phyloP scores from a whole-genome alignment of 1,140 invertebrate genomes.

The Branchinecta lindahli region DNA sequence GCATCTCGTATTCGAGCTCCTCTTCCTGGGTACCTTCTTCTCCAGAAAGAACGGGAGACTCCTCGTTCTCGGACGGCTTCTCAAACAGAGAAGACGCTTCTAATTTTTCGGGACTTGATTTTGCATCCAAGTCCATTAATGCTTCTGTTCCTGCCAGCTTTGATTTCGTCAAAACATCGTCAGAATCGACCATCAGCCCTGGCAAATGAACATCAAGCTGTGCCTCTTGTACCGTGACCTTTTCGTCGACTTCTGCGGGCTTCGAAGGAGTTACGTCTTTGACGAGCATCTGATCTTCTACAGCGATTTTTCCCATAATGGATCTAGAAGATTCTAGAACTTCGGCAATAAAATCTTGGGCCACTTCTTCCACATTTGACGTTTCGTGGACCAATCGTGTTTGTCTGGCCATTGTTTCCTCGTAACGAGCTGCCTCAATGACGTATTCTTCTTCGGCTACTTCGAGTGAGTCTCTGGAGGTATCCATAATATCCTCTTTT shows the following conservation, averaged over 20 bases:
- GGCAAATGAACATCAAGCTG: too few relatives aligned
- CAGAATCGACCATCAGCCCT: too few relatives aligned
- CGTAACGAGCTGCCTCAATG: too few relatives aligned
- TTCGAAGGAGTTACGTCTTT: too few relatives aligned
- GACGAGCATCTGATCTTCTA: not conserved
- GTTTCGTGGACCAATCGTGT: too few relatives aligned
- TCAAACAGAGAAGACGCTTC: not conserved
- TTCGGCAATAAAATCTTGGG: not conserved
- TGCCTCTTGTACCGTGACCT: too few relatives aligned
- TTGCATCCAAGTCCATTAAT: not conserved
- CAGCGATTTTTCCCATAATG: not conserved
- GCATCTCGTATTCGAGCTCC: not conserved
- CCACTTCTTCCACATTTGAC: too few relatives aligned
- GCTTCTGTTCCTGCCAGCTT: too few relatives aligned
- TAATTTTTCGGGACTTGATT: not conserved
- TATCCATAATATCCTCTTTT: not conserved
- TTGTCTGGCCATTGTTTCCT: too few relatives aligned
- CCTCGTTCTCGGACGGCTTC: not conserved
- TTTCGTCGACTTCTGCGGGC: too few relatives aligned
- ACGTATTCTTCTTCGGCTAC: not conserved
- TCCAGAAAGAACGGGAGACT: not conserved
- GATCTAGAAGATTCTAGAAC: not conserved
- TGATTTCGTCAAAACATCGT: too few relatives aligned
- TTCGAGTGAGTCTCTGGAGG: not conserved
- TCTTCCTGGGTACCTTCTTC: constrained; percentile 3